These are phyloP conservation scores for Morpho helenor DNA, from an alignment of 2,888 invertebrate species.

Conservation along the genomic window DNA sequence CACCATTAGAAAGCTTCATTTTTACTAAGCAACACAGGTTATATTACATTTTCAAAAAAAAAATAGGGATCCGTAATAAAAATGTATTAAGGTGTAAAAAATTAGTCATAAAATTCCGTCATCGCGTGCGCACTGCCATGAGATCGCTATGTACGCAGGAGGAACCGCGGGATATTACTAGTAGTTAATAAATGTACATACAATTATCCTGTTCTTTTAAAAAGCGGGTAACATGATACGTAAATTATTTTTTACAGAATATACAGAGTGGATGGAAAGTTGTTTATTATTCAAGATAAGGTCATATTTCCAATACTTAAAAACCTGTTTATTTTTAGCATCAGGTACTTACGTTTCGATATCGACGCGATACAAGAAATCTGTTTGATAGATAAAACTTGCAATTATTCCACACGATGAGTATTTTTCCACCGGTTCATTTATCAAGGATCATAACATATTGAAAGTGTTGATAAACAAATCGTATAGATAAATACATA, in stretches of 20 bases:
- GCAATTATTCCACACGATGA: constrained; percentile 13
- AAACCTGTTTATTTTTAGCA: constrained; percentile 21
- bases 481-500: background rate
- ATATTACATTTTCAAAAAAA: no score
- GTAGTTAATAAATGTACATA: background rate
- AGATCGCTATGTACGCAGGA: no score
- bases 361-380: constrained; percentile 17
- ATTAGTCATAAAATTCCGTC: no score
- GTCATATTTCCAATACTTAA: constrained; percentile 16
- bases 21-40: no score
- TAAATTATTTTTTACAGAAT: background rate
- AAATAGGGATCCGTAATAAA: no score
- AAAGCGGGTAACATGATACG: no score
- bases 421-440: constrained; percentile 30
- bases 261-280: constrained; percentile 1
- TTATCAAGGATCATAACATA: constrained; percentile 21
- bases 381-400: constrained; percentile 16
- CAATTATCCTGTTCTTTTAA: no score
- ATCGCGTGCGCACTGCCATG: no score
- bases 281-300: constrained; percentile 17
- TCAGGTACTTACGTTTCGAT: constrained; percentile 13
- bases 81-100: no score
- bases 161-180: no score
- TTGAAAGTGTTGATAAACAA: background rate
- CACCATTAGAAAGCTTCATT: no score